Evolutionary conservation across 53 echinoderm and acorn worm species (phyloP), one percentile per base, ranked within the genome.

Genomic region (Patiria pectinifera): DNA sequence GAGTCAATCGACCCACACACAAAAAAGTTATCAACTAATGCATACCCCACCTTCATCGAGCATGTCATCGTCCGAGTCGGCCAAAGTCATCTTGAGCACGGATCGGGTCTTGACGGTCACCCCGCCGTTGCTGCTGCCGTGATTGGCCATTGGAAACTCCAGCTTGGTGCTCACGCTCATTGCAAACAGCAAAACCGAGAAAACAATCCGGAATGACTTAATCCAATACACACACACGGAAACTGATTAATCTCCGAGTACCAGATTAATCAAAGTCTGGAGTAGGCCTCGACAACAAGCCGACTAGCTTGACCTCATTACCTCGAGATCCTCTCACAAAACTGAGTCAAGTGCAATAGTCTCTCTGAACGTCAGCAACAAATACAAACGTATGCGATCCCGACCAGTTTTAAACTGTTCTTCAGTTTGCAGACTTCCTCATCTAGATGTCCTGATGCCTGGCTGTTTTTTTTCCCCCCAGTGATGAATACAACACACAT

Each of bases 41-140:
- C 74, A 74, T 23, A 74, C 74, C 24, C 59, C 87, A 59, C 60
- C 87, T 44, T 87, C 87, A 18, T 87, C 25, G 59, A 87, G 87
- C 43, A 77, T 25, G 62, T 87, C 87, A 15, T 87, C 87, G 19
- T 87, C 87, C 1, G 87, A 87, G 71, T 87, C 87, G 6, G 87
- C 87, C 87, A 87, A 59, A 35, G 44, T 62, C 14, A 87, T 61
- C 77, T 87, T 87, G 76, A 87, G 58, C 22, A 87, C 87, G 2
- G 87, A 87, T 18, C 87, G 78, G 2, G 87, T 35, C 78, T 87
- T 87, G 87, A 87, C 19, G 7, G 21, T 53, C 35, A 22, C 49
- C 6, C 43, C 78, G 25, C 78, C 87, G 21, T 53, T 53, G 53
- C 53, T 23, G 11, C 53, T 48, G 22, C 53, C 25, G 45, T 86